phyloP scores from a whole-genome alignment of 2,113 vertebrate species.

The Dasypus novemcinctus region DNA sequence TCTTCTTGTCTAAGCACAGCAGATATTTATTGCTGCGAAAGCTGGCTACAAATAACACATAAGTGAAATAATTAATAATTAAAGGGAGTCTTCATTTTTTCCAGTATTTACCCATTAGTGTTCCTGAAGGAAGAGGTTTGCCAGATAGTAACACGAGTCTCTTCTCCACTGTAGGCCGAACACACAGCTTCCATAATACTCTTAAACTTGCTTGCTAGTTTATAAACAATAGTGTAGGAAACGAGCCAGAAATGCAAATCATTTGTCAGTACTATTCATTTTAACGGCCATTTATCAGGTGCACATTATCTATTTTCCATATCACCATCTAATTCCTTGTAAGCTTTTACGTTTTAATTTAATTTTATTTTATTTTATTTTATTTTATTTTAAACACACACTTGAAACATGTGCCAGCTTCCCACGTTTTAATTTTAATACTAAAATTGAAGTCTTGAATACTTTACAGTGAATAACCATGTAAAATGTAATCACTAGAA shows the following conservation, averaged over 20 bases:
- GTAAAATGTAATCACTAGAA: constrained; percentile 26
- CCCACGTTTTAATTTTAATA: constrained; percentile 35
- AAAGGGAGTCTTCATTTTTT: background rate
- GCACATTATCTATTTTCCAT: background rate
- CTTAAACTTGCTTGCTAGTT: background rate
- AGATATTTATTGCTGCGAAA: background rate
- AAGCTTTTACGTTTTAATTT: constrained; percentile 40
- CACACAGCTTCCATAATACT: background rate
- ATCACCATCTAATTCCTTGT: background rate
- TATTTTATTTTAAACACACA: too few species aligned
- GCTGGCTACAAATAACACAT: background rate
- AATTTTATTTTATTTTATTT: too few species aligned
- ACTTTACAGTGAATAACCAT: background rate
- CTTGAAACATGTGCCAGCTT: too few species aligned
- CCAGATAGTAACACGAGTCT: background rate
- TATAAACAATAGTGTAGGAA: background rate
- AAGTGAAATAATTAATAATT: constrained; percentile 3
- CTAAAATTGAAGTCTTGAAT: background rate
- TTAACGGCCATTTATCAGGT: background rate
- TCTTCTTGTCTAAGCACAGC: background rate
- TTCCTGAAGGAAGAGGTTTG: background rate
- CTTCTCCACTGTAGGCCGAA: background rate
- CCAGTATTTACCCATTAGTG: background rate
- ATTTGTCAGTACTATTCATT: background rate
- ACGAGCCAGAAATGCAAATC: background rate